Evolutionary conservation across 2,113 vertebrate genomes (phyloP).

Genomic region (Pseudonaja textilis): DNA sequence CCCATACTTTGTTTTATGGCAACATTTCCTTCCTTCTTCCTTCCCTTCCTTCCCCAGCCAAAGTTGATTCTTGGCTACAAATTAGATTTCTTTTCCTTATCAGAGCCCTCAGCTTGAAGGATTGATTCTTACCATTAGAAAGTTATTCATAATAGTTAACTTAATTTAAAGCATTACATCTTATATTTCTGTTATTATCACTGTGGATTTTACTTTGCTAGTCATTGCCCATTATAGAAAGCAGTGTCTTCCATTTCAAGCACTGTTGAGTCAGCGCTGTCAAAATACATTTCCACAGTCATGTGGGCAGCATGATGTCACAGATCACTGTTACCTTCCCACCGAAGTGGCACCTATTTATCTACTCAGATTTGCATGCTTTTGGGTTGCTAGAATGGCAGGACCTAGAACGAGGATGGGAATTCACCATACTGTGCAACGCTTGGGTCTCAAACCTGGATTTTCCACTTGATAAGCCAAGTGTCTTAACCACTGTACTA

Average conservation of each 20-base stretch:
- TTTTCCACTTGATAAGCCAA: not conserved
- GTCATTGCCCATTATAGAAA: accelerated
- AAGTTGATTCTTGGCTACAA: not conserved
- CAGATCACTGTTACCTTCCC: not conserved
- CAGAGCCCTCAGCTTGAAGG: not conserved
- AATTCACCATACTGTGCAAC: not conserved
- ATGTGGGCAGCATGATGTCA: not conserved
- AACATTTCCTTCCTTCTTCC: not conserved
- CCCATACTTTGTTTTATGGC: not conserved
- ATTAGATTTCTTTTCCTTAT: not conserved
- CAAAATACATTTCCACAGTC: not conserved
- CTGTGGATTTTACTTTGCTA: not conserved
- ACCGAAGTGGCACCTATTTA: not conserved
- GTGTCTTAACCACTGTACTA: not conserved
- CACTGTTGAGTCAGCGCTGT: not conserved
- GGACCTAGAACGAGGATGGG: not conserved
- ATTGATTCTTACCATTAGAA: not conserved
- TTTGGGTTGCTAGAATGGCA: not conserved
- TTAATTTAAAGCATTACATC: not conserved
- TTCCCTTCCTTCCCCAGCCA: not conserved
- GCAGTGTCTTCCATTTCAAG: not conserved
- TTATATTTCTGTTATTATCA: not conserved
- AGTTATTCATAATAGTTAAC: not conserved
- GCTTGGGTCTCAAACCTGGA: not conserved
- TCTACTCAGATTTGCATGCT: not conserved